phyloP scores from a whole-genome alignment of 2,888 invertebrate genomes.

The Operophtera brumata region DNA sequence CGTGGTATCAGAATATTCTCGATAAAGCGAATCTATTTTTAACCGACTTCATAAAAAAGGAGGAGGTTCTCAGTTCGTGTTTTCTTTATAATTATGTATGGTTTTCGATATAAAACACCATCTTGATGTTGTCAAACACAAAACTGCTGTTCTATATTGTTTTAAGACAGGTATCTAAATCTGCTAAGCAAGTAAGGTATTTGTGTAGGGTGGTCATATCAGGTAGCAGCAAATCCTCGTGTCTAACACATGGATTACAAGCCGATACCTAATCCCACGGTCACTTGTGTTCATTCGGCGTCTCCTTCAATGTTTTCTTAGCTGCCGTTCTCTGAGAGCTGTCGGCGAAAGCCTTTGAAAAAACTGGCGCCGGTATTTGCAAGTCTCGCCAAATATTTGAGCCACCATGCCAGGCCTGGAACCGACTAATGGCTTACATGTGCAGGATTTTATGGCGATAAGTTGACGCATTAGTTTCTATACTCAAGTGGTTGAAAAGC shows the following conservation, averaged over 20 bases:
- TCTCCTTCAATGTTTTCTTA: slow-evolving; percentile 71
- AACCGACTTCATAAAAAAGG: no score
- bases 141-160: not conserved
- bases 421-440: slow-evolving; percentile 75
- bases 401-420: slow-evolving; percentile 49
- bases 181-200: slow-evolving; percentile 1
- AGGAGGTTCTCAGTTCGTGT: no score
- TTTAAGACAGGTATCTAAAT: not conserved
- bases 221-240: slow-evolving; percentile 28
- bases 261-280: slow-evolving; percentile 68
- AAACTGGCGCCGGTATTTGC: slow-evolving; percentile 69
- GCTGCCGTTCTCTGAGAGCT: slow-evolving; percentile 58
- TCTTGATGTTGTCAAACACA: not conserved
- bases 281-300: slow-evolving; percentile 76
- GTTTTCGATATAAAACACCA: no score
- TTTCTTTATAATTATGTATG: no score
- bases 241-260: slow-evolving; percentile 34
- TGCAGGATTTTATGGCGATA: slow-evolving; percentile 58
- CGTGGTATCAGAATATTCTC: no score
- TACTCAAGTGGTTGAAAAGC: slow-evolving; percentile 37
- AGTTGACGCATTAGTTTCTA: slow-evolving; percentile 41
- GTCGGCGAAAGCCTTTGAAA: slow-evolving; percentile 46
- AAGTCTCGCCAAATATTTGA: slow-evolving; percentile 72
- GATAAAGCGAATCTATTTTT: no score
- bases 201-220: slow-evolving; percentile 12